Conservation (phyloP, 2,113 vertebrate species). For the Pimephales promelas region DNA sequence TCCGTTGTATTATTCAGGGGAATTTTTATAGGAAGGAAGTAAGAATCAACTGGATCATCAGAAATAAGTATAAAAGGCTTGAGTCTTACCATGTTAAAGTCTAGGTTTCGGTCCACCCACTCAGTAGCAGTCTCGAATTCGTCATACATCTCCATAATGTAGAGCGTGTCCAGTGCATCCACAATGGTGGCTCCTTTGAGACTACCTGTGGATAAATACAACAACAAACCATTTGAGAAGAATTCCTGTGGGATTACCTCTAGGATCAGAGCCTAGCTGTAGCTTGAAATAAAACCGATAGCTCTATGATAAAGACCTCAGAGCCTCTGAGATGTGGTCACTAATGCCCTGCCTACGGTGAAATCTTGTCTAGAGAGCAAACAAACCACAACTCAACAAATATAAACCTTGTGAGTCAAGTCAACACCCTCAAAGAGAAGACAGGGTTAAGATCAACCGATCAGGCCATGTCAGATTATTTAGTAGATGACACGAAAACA, state of each 20-base stretch:
- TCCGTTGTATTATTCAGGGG: constrained; percentile 9
- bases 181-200: constrained; percentile 97
- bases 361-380: constrained; percentile 29
- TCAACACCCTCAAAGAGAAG: constrained; percentile 8
- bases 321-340: not conserved
- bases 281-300: constrained; percentile 10
- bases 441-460: not conserved
- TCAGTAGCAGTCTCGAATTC: constrained; percentile 91
- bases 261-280: not conserved
- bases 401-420: not conserved
- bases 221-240: constrained; percentile 53
- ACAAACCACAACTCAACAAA: constrained; percentile 14
- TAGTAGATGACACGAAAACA: not conserved
- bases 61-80: not conserved
- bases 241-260: constrained; percentile 18
- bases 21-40: not conserved
- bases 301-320: constrained; percentile 29
- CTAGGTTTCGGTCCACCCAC: constrained; percentile 94
- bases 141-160: constrained; percentile 95
- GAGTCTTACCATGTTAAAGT: constrained; percentile 92
- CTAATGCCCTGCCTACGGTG: not conserved
- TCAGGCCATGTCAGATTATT: not conserved
- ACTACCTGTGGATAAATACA: constrained; percentile 71
- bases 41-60: not conserved
- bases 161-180: constrained; percentile 92